Evolutionary conservation across 92 coral and sea anemone genomes (phyloP).

Genomic region (Parazoanthus swiftii): DNA sequence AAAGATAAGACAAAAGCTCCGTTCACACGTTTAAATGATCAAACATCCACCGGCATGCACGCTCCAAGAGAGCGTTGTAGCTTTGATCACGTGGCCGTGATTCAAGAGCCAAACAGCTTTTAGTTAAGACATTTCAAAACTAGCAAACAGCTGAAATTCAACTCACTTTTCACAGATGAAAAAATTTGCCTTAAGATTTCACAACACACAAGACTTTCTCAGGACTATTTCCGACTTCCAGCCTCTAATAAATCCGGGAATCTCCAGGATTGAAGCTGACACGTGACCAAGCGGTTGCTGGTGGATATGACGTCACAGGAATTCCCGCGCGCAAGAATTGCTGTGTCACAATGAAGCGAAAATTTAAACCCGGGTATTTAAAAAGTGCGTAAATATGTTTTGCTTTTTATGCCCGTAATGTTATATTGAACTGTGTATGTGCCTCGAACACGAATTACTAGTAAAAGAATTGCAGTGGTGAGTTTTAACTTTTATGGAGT

Average conservation of each 20-base stretch:
- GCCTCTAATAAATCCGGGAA: neutral
- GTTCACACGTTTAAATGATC: neutral
- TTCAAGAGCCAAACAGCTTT: neutral
- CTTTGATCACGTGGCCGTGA: neutral
- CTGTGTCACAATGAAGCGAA: neutral
- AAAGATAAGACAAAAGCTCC: neutral
- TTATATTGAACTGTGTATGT: no score
- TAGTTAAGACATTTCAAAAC: neutral
- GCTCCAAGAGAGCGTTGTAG: neutral
- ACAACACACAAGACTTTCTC: neutral
- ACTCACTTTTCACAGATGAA: neutral
- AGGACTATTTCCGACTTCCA: neutral
- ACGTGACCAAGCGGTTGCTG: neutral
- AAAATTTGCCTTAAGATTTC: neutral
- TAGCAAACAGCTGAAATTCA: neutral
- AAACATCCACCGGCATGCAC: neutral
- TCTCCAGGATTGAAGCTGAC: neutral
- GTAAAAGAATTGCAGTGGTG: no score
- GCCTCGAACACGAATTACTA: no score
- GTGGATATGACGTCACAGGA: constrained; percentile 6
- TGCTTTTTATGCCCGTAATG: no score
- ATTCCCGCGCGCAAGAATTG: neutral
- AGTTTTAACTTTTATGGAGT: no score
- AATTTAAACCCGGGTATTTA: no score
- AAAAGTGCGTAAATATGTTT: no score